phyloP scores from a whole-genome alignment of 2,888 invertebrate species.

The Gonocerus acuteangulatus region DNA sequence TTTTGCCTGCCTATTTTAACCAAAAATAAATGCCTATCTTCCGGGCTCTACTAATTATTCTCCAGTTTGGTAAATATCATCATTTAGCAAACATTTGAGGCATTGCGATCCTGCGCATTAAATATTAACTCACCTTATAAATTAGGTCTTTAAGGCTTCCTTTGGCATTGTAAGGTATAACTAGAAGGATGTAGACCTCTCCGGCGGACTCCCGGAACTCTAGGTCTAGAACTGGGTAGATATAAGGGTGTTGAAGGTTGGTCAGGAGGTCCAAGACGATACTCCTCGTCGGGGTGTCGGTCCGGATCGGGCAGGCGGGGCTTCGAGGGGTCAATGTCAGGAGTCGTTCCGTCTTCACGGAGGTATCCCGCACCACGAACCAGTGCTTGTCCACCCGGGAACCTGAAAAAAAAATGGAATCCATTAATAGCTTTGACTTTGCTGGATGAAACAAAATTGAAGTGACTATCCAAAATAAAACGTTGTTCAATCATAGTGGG shows the following conservation, averaged over 20 bases:
- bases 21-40: no score
- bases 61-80: no score
- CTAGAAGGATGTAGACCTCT: slow-evolving; percentile 55
- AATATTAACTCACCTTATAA: slow-evolving; percentile 61
- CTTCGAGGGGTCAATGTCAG: slow-evolving; percentile 58
- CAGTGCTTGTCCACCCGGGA: slow-evolving; percentile 80
- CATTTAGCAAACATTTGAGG: no score
- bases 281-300: slow-evolving; percentile 56
- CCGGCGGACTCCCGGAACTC: slow-evolving; percentile 52
- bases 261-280: slow-evolving; percentile 73
- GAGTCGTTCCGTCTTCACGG: slow-evolving; percentile 67
- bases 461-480: not conserved
- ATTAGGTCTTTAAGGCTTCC: slow-evolving; percentile 87
- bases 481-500: not conserved
- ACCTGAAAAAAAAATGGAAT: slow-evolving; percentile 49
- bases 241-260: slow-evolving; percentile 84
- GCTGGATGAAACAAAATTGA: not conserved
- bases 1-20: no score
- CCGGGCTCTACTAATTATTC: no score
- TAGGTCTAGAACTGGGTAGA: slow-evolving; percentile 80
- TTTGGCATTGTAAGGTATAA: slow-evolving; percentile 72
- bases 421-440: not conserved
- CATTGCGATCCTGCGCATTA: no score
- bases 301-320: slow-evolving; percentile 62
- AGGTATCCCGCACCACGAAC: slow-evolving; percentile 80